Base-by-base conservation (phyloP, 2,888 invertebrate species). In the Pseudeuparius sepicola region DNA sequence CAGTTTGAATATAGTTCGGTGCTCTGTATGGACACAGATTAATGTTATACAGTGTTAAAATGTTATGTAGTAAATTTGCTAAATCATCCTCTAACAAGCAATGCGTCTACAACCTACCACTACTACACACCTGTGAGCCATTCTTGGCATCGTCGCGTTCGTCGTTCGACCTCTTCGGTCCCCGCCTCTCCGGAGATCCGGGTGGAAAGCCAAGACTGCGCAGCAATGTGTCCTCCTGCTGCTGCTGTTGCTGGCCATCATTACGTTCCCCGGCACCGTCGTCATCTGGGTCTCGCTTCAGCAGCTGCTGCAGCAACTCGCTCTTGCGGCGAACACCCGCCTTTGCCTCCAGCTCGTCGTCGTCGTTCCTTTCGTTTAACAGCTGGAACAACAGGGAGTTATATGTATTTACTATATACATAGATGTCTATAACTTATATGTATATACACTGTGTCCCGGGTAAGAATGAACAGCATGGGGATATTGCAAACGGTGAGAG, bases 301-400 rank as follows among this genome's bases (percentile, higher is more conserved):
- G 67, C 56, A 68, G 65, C 55, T 71, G 75, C 59, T 70, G 71
- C 49, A 70, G 67, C 47, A 71, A 66, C 55, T 68, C 76, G 60
- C 71, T 77, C 61, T 61, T 67, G 52, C 64, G 78, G 66, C 68
- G 70, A 41, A 70, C 50, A 23, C 70, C 70, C 50, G 63, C 49
- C 48, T 69, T 66, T 45, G 64, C 64, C 42, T 78, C 80, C 38
- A 75, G 70, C 47, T 85, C 85, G 47, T 85, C 85, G 50, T 86
- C 85, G 50, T 85, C 85, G 39, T 75, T 79, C 61, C 81, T 84
- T 45, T 85, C 83, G 56, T 85, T 87, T 43, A 87, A 66, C 59
- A 88, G 72, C 83, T 86, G 57, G 13, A 60, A 61, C 43, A 45
- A 42, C 35, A 37, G 31, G 34, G 20, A n/a, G n/a, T n/a, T n/a